Percentiles rank a stretch among this genome's conserved stretches.
Conservation (phyloP, 1,140 invertebrate genomes). For the Caerostris darwini region DNA sequence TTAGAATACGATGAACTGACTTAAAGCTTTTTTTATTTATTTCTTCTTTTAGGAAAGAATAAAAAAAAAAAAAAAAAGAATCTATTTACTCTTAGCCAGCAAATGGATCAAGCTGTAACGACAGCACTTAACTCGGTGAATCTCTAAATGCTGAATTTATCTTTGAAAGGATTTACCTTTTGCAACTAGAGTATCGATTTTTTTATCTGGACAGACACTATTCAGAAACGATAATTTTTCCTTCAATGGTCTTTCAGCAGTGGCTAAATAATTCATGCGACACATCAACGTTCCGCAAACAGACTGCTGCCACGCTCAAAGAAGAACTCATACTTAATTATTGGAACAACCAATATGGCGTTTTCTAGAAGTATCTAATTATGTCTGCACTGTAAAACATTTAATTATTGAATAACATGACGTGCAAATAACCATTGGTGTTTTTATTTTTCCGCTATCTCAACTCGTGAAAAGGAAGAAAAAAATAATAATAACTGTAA, state of each 20-base stretch:
- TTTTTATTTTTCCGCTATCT: background rate
- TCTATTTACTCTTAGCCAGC: background rate
- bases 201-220: background rate
- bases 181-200: background rate
- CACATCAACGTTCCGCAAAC: too few species aligned
- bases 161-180: background rate
- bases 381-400: too few species aligned
- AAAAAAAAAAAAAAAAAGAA: background rate
- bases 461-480: background rate
- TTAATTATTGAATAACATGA: slow-evolving; percentile 61
- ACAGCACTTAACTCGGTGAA: background rate
- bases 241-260: too few species aligned
- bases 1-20: too few species aligned
- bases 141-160: background rate
- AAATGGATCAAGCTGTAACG: background rate
- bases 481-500: background rate
- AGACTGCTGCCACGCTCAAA: background rate
- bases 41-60: too few species aligned
- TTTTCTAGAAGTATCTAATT: too few species aligned
- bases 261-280: too few species aligned
- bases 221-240: slow-evolving; percentile 1
- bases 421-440: too few species aligned
- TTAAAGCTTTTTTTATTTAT: too few species aligned
- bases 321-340: background rate
- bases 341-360: background rate